Base-by-base conservation (phyloP, 2,113 vertebrate genomes). In the Onychorhynchus coronatus region DNA sequence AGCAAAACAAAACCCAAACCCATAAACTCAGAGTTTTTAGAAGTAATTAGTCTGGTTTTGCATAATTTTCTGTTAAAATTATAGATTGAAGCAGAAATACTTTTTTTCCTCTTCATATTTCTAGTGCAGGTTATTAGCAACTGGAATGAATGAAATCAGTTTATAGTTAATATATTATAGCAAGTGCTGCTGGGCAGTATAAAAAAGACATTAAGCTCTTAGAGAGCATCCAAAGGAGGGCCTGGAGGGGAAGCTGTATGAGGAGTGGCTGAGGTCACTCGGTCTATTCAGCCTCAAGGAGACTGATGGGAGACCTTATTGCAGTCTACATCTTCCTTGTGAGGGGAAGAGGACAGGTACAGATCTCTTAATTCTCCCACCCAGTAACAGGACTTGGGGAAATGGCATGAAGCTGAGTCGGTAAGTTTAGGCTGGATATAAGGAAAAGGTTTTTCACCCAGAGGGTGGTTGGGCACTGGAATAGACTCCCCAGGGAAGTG, bases 401-500 rank as follows among this genome's bases (percentile, higher is more conserved):
- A 61, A 55, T 22, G 35, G 14, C 47, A 30, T 42, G 35, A 63
- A 70, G 6, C 10, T 62, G 47, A 18, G 9, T 70, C 9, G 15
- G 56, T 12, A 46, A 14, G 25, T 75, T 68, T 76, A 31, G 13
- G 6, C 2, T 62, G 25, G 22, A 19, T 41, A 27, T 19, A n/a
- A 10, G 22, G 41, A 23, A 35, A 55, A 42, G 16, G 2, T 31
- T 27, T 27, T 49, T 70, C 4, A 3, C 21, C 6, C 25, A 27
- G 17, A 35, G 20, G 24, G 20, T 75, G 39, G 1, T 2, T 82
- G 20, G 16, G 6, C 41, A 7, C 21, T 47, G n/a, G 25, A 35
- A 27, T 17, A 55, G 35, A 12, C 1, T 8, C 2, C 6, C 21
- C 14, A 27, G n/a, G 71, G 21, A 0, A 23, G n/a, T 13, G 47